phyloP scores from a whole-genome alignment of 2,113 vertebrate species.

The Pimephales promelas region DNA sequence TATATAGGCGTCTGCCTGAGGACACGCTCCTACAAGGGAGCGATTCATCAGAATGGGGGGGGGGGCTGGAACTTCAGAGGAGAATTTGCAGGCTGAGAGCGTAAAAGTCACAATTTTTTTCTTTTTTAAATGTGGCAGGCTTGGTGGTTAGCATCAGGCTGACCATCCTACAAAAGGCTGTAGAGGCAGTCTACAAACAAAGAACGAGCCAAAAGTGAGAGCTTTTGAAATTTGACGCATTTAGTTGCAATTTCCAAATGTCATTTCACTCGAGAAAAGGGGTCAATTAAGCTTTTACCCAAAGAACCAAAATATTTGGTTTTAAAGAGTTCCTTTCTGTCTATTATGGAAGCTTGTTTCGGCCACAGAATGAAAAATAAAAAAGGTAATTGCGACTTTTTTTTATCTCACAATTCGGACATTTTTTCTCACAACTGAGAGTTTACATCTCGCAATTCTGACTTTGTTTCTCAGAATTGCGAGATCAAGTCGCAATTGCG shows the following conservation, averaged over 20 bases:
- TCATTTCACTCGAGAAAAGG: not conserved
- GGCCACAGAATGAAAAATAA: too few species aligned
- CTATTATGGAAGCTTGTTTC: too few species aligned
- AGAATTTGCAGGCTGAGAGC: slow-evolving; percentile 37
- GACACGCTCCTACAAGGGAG: slow-evolving; percentile 61
- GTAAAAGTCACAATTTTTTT: slow-evolving; percentile 40
- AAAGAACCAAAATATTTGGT: not conserved
- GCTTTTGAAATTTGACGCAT: not conserved
- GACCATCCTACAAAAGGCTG: slow-evolving; percentile 28
- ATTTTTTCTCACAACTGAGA: too few species aligned
- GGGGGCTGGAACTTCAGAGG: slow-evolving; percentile 56
- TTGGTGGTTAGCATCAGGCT: slow-evolving; percentile 34
- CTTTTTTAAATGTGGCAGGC: slow-evolving; percentile 15
- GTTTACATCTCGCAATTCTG: too few species aligned
- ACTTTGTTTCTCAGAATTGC: too few species aligned
- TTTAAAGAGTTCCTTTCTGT: not conserved
- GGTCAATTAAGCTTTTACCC: not conserved
- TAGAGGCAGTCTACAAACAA: not conserved
- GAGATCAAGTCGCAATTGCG: too few species aligned
- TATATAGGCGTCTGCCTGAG: slow-evolving; percentile 56
- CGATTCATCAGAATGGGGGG: slow-evolving; percentile 52
- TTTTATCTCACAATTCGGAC: too few species aligned
- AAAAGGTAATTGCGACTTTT: too few species aligned
- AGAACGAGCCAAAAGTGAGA: not conserved
- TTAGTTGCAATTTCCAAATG: not conserved